Evolutionary conservation across 2,888 invertebrate species (phyloP), one percentile per base, ranked within the genome.

Genomic region (Callinectes sapidus): DNA sequence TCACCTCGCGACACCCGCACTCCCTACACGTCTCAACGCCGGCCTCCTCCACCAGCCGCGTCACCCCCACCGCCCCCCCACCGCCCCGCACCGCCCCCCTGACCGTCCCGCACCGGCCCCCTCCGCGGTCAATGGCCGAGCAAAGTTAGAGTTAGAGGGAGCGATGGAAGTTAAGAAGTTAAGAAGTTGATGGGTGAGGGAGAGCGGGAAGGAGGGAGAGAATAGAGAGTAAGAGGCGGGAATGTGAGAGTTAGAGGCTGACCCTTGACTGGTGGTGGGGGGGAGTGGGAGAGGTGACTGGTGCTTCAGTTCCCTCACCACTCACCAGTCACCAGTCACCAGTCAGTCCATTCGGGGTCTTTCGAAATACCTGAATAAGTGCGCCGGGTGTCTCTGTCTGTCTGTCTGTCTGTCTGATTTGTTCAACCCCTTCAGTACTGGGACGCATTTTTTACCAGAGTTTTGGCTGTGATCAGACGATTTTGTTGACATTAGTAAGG

Each of bases 1-100:
- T 28, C 54, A 23, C 18, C n/a, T 32, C 39, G 16, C 90, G 93
- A 93, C 92, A 39, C 91, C 93, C 42, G n/a, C n/a, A n/a, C n/a
- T n/a, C n/a, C n/a, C n/a, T n/a, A n/a, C n/a, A n/a, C n/a, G n/a
- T n/a, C n/a, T n/a, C n/a, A n/a, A n/a, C 92, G 89, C 85, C 90
- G 91, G 42, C 89, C 91, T 89, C 91, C 39, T 86, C 92, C 32
- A 91, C 90, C 32, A 23, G 28, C 71, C 10, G 18, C 61, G 18
- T 48, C 16, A 16, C n/a, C 3, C 54, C 23, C 87, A 13, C 42
- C 10, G n/a, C 10, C 2, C 81, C 35, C 81, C 35, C n/a, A n/a
- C n/a, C n/a, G n/a, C n/a, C n/a, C 3, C 54, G 42, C 87, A 13
- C 42, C 10, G n/a, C 10, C 2, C 81, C 35, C 81, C 35, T 1